Evolutionary conservation across 2,888 invertebrate genomes (phyloP).

Genomic region (Drosophila cognata): DNA sequence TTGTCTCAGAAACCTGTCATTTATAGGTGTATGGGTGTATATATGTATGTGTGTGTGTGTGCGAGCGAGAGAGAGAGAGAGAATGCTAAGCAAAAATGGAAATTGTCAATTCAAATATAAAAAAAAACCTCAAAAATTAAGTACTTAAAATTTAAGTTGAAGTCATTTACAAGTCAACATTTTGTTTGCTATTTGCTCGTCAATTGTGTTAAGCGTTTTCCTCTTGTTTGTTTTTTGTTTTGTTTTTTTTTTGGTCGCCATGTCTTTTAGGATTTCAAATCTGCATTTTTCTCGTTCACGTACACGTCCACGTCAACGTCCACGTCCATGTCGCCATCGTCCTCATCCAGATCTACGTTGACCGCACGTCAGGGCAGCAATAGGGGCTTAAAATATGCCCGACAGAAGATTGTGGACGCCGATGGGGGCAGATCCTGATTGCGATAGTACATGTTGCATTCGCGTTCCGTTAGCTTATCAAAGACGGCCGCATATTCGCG

Average conservation of each 20-base stretch:
- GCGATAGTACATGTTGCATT: conserved; percentile 89
- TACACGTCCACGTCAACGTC: neutral
- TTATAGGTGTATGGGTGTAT: conserved; percentile 26
- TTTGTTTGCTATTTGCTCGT: conserved; percentile 13
- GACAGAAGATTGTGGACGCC: conserved; percentile 92
- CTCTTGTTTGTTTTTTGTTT: conserved; percentile 18
- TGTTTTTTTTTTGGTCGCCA: conserved; percentile 51
- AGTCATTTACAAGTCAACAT: conserved; percentile 60
- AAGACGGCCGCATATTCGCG: conserved; percentile 94
- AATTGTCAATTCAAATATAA: conserved; percentile 32
- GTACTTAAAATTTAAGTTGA: conserved; percentile 58
- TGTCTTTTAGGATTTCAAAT: conserved; percentile 57
- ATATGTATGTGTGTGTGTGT: conserved; percentile 22
- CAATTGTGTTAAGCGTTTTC: conserved; percentile 55
- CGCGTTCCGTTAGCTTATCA: conserved; percentile 89
- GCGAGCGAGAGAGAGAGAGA: conserved; percentile 12
- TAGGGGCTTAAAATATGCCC: conserved; percentile 92
- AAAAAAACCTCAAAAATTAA: conserved; percentile 40
- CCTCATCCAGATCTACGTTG: neutral
- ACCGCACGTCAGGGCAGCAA: conserved; percentile 84
- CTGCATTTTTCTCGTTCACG: neutral
- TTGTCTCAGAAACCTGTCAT: conserved; percentile 75
- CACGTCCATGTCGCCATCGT: neutral
- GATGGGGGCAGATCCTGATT: conserved; percentile 93
- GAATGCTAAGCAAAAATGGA: conserved; percentile 25